Evolutionary conservation across 2,888 invertebrate species (phyloP).

Genomic region (Cistogaster globosa): DNA sequence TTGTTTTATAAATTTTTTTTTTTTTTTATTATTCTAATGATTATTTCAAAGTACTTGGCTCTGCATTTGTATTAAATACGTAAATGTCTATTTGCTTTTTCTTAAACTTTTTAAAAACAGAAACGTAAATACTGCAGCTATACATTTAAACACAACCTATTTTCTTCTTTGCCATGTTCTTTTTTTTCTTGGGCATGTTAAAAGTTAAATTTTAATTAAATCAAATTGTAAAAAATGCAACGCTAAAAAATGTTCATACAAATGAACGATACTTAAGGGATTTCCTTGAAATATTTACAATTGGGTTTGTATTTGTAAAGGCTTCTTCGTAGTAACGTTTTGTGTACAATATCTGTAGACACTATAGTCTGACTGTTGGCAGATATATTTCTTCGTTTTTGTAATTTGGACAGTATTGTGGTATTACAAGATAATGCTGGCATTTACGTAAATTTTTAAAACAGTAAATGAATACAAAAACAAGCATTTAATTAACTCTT

Average conservation of each 20-base stretch:
- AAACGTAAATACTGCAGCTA: constrained; percentile 15
- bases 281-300: not conserved
- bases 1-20: too few species aligned
- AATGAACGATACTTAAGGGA: constrained; percentile 77
- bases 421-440: constrained; percentile 44
- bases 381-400: constrained; percentile 9
- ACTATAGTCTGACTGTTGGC: constrained; percentile 13
- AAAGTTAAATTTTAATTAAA: constrained; percentile 74
- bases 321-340: constrained; percentile 2
- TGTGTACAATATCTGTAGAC: constrained; percentile 4
- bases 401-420: constrained; percentile 37
- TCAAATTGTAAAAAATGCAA: constrained; percentile 71
- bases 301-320: not conserved
- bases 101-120: not conserved
- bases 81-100: constrained; percentile 49
- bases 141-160: constrained; percentile 8
- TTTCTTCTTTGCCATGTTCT: constrained; percentile 5
- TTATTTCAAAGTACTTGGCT: too few species aligned
- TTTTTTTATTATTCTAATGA: not conserved
- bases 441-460: constrained; percentile 28
- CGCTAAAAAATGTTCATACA: constrained; percentile 27
- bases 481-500: constrained; percentile 16
- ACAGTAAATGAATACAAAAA: not conserved
- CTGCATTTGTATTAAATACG: constrained; percentile 41
- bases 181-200: constrained; percentile 48